Evolutionary conservation across 1,140 invertebrate genomes (phyloP).

Genomic region (Drosophila ambigua): DNA sequence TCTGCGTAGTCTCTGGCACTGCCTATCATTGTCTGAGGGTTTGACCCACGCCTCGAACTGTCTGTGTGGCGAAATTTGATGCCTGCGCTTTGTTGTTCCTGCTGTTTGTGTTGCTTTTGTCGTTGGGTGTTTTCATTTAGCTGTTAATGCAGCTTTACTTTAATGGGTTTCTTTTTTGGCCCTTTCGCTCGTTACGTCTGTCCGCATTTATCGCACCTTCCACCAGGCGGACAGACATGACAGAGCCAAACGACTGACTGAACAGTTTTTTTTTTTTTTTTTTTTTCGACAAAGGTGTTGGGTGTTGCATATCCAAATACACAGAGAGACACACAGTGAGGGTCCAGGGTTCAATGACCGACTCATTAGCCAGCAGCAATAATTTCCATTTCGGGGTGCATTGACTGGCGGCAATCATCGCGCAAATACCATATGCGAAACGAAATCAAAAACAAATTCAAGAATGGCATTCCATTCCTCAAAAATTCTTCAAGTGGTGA

Average conservation of each 20-base stretch:
- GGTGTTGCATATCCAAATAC: conserved; percentile 36
- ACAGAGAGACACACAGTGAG: neutral
- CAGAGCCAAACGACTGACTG: conserved; percentile 34
- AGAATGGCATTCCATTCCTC: conserved; percentile 29
- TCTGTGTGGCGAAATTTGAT: conserved; percentile 65
- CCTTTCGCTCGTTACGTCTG: conserved; percentile 52
- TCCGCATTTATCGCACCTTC: conserved; percentile 65
- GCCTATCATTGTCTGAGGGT: conserved; percentile 2
- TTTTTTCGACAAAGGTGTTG: conserved; percentile 69
- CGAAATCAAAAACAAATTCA: conserved; percentile 23
- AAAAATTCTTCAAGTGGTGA: neutral
- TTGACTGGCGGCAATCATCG: conserved; percentile 34
- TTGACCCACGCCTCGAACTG: conserved; percentile 19
- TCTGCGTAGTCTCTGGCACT: neutral
- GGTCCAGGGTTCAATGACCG: conserved; percentile 32
- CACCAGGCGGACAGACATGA: conserved; percentile 10
- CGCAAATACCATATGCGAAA: conserved; percentile 16
- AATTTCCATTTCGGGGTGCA: conserved; percentile 51
- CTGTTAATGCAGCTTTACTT: conserved; percentile 75
- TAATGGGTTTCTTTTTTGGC: conserved; percentile 74
- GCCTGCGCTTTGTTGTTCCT: conserved; percentile 58
- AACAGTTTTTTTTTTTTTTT: conserved; percentile 43
- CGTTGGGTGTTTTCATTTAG: conserved; percentile 63
- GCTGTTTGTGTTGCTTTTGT: conserved; percentile 21
- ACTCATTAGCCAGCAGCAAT: conserved; percentile 31